A percentile compares a stretch with the other conserved stretches of the same genome.
phyloP scores from a whole-genome alignment of 2,113 vertebrate species.

The Holacanthus passer region DNA sequence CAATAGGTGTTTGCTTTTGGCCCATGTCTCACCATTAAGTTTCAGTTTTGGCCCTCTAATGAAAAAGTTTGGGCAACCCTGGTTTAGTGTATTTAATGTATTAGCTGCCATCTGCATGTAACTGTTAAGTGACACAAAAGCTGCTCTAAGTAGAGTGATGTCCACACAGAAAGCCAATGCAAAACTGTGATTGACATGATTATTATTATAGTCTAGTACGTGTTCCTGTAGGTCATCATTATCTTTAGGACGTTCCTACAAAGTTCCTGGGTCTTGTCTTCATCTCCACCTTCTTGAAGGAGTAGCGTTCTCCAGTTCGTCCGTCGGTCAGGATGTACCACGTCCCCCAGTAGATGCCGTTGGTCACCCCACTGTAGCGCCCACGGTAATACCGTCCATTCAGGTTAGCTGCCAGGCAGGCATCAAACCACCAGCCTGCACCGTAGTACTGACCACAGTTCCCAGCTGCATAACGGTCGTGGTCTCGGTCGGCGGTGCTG shows the following conservation, averaged over 20 bases:
- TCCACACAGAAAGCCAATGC: constrained; percentile 5
- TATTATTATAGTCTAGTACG: constrained; percentile 17
- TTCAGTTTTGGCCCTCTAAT: too few relatives aligned
- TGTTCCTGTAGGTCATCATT: not conserved
- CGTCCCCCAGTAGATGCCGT: constrained; percentile 87
- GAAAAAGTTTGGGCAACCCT: too few relatives aligned
- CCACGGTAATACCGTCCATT: constrained; percentile 85
- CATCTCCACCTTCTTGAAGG: constrained; percentile 86
- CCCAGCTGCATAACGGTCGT: constrained; percentile 84
- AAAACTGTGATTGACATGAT: constrained; percentile 3
- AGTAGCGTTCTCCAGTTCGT: constrained; percentile 85
- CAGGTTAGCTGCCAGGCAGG: constrained; percentile 87
- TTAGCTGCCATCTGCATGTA: constrained; percentile 48
- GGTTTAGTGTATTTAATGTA: not conserved
- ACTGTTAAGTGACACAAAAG: constrained; percentile 25
- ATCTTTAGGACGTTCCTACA: constrained; percentile 47
- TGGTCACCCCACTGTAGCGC: constrained; percentile 85
- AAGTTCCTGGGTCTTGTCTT: constrained; percentile 80
- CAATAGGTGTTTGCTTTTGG: too few relatives aligned
- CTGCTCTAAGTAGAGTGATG: constrained; percentile 22
- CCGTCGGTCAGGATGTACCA: constrained; percentile 89
- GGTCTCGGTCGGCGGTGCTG: constrained; percentile 84
- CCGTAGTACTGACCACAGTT: constrained; percentile 87
- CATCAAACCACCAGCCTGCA: constrained; percentile 88
- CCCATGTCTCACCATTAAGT: too few relatives aligned